phyloP scores from a whole-genome alignment of 2,113 vertebrate genomes.

The Alosa alosa region DNA sequence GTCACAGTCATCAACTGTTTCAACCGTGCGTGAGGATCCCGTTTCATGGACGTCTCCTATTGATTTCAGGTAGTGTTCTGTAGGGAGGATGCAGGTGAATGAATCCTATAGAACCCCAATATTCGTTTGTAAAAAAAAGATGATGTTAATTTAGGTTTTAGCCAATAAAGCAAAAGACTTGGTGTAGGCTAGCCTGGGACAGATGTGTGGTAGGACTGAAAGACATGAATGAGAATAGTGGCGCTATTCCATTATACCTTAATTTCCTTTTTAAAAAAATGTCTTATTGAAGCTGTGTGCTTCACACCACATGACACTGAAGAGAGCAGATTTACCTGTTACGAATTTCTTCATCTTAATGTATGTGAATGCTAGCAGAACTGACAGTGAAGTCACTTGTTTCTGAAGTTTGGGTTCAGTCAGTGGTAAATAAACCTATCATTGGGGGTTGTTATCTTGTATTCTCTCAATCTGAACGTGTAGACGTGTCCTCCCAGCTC shows the following conservation, averaged over 20 bases:
- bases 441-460: background rate
- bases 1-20: background rate
- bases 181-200: no score
- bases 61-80: background rate
- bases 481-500: background rate
- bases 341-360: background rate
- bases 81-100: background rate
- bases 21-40: background rate
- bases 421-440: background rate
- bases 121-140: no score
- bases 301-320: background rate
- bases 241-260: no score
- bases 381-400: background rate
- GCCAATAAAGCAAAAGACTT: no score
- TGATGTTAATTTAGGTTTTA: no score
- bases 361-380: background rate
- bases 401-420: background rate
- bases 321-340: background rate
- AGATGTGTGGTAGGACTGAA: no score
- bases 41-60: background rate
- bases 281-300: no score
- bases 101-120: background rate
- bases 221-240: no score
- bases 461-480: background rate
- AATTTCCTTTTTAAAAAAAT: no score